Evolutionary conservation across 2,888 invertebrate species (phyloP).

Genomic region (Tethea ocularis): DNA sequence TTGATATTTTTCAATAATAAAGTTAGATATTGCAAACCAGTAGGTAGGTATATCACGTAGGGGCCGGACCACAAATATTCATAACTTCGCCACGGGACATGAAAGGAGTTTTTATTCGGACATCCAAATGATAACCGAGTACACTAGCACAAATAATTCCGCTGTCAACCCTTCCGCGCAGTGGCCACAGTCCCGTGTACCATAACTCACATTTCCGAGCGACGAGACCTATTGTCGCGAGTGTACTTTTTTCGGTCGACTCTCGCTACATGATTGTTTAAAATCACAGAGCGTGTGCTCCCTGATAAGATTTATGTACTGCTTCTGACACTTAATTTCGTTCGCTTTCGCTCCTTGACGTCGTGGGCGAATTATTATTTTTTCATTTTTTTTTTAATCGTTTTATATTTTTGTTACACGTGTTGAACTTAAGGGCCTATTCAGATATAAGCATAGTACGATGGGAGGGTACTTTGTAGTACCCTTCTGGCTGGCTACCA

Average conservation of each 20-base stretch:
- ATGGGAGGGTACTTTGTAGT: no score
- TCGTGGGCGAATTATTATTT: slow-evolving; percentile 1
- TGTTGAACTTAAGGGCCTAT: not conserved
- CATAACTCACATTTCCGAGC: slow-evolving; percentile 63
- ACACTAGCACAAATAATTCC: slow-evolving; percentile 27
- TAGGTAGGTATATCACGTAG: not conserved
- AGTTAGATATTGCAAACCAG: not conserved
- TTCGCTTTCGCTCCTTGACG: slow-evolving; percentile 61
- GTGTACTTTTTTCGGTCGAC: slow-evolving; percentile 55
- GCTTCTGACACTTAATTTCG: slow-evolving; percentile 76
- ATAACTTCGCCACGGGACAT: slow-evolving; percentile 14
- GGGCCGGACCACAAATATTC: slow-evolving; percentile 25
- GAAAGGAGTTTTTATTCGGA: slow-evolving; percentile 22
- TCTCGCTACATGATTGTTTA: slow-evolving; percentile 68
- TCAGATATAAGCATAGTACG: no score
- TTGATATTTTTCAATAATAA: no score
- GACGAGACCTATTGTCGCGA: slow-evolving; percentile 57
- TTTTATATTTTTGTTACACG: not conserved
- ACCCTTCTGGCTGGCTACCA: no score
- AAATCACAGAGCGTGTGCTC: slow-evolving; percentile 68
- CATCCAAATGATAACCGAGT: slow-evolving; percentile 30
- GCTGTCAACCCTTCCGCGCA: slow-evolving; percentile 35
- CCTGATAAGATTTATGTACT: slow-evolving; percentile 75
- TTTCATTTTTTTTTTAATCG: not conserved
- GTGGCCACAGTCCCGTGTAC: slow-evolving; percentile 36